These are phyloP conservation scores for Omphaloscelis lunosa DNA, from an alignment of 2,888 invertebrate species.

Conservation along the genomic window DNA sequence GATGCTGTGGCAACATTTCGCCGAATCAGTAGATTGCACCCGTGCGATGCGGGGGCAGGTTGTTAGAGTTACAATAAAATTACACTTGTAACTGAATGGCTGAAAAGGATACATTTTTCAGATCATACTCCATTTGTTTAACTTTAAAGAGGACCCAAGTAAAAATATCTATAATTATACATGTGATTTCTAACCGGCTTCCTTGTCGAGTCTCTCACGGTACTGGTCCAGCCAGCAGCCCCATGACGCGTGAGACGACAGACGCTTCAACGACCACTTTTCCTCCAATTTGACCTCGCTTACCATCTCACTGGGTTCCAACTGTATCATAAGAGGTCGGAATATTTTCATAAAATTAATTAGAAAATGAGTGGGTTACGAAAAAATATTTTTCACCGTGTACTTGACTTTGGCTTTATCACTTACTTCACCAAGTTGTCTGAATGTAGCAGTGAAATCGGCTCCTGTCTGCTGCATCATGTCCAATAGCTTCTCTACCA, in stretches of 20 bases:
- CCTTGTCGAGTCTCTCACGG: conserved; percentile 84
- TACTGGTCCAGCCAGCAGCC: conserved; percentile 88
- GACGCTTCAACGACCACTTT: conserved; percentile 89
- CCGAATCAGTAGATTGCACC: not conserved
- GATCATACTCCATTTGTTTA: not conserved
- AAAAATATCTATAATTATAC: not conserved
- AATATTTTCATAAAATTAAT: not conserved
- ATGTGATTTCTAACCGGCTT: conserved; percentile 78
- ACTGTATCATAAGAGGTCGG: conserved; percentile 65
- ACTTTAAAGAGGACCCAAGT: not conserved
- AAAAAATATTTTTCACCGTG: not conserved
- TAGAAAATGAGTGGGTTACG: not conserved
- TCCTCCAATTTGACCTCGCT: conserved; percentile 80
- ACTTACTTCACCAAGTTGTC: conserved; percentile 89
- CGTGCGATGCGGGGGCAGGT: too few relatives aligned
- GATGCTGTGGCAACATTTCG: too few relatives aligned
- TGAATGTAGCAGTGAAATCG: conserved; percentile 92
- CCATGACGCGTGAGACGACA: conserved; percentile 86
- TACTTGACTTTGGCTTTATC: not conserved
- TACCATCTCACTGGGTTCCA: conserved; percentile 85
- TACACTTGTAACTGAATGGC: not conserved
- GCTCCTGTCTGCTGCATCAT: conserved; percentile 92
- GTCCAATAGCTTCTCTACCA: conserved; percentile 89
- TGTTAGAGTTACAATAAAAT: not conserved
- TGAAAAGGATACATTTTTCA: not conserved